Conservation (phyloP, 1,140 invertebrate species). For the Drosophila saltans region DNA sequence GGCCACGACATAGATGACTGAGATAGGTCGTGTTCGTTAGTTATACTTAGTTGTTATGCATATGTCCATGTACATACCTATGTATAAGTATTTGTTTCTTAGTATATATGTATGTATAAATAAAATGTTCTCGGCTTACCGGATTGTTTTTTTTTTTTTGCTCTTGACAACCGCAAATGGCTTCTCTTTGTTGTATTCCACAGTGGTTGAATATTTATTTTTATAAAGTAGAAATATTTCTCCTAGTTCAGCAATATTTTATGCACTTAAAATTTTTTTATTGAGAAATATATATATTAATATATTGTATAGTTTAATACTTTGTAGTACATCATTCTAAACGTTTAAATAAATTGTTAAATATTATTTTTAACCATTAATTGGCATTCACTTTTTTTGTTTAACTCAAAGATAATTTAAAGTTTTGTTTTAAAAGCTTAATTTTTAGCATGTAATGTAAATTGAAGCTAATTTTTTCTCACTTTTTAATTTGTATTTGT, state of each 20-base stretch:
- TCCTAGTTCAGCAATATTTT: background rate
- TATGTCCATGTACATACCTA: background rate
- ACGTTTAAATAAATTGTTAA: too few relatives aligned
- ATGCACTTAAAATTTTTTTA: background rate
- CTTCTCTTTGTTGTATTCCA: slow-evolving; percentile 25
- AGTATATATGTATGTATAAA: background rate
- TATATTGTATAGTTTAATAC: too few relatives aligned
- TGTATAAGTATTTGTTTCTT: too few relatives aligned
- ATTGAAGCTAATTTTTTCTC: too few relatives aligned
- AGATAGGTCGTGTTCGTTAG: slow-evolving; percentile 36
- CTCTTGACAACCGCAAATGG: background rate
- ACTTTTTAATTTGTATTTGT: too few relatives aligned
- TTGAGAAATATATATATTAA: too few relatives aligned
- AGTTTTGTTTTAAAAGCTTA: too few relatives aligned
- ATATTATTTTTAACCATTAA: too few relatives aligned
- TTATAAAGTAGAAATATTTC: background rate
- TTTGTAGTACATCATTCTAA: too few relatives aligned
- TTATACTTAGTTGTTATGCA: background rate
- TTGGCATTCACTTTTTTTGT: too few relatives aligned
- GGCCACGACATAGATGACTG: slow-evolving; percentile 20
- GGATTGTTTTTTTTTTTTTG: background rate
- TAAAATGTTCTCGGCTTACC: slow-evolving; percentile 31
- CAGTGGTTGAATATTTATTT: slow-evolving; percentile 26
- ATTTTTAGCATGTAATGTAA: too few relatives aligned
- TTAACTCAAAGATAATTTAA: too few relatives aligned